These are phyloP conservation scores for Tyrophagus putrescentiae DNA, from an alignment of 1,140 invertebrate genomes.

Conservation along the genomic window DNA sequence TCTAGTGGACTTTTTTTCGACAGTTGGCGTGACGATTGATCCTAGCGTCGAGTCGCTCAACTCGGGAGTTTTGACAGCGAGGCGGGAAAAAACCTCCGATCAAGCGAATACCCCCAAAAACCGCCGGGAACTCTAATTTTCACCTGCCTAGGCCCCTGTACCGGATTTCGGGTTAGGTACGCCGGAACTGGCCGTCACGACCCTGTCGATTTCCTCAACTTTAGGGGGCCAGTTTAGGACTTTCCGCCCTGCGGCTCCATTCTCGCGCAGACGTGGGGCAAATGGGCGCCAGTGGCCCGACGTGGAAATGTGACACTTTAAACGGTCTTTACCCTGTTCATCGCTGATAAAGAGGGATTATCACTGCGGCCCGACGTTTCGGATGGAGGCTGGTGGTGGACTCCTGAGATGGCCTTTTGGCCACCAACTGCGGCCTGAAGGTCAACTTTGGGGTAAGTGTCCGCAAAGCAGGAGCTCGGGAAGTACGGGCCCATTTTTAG, in stretches of 20 bases:
- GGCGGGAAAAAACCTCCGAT: no score
- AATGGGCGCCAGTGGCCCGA: constrained; percentile 65
- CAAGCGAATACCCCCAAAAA: no score
- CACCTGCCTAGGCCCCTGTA: constrained; percentile 83
- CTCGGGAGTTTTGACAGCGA: no score
- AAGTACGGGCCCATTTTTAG: no score
- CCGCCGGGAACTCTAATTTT: constrained; percentile 65
- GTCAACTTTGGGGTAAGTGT: constrained; percentile 38
- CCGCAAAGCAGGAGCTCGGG: no score
- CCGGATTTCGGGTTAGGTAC: constrained; percentile 60
- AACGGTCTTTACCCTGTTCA: constrained; percentile 69
- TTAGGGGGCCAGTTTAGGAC: no score
- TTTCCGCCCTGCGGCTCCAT: no score
- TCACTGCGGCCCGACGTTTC: constrained; percentile 89
- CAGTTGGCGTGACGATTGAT: constrained; percentile 95
- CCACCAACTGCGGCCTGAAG: constrained; percentile 61
- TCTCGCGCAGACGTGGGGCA: constrained; percentile 74
- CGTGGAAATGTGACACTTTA: constrained; percentile 47
- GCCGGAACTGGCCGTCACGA: constrained; percentile 64
- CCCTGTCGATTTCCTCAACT: constrained; percentile 36
- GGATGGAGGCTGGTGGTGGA: constrained; percentile 85
- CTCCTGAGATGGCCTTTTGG: constrained; percentile 88
- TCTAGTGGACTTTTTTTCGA: no score
- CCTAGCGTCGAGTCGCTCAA: no score
- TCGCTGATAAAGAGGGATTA: constrained; percentile 49